These are phyloP conservation scores for Probaryconus sp. DNA, from an alignment of 1,140 invertebrate genomes.

Conservation along the genomic window DNA sequence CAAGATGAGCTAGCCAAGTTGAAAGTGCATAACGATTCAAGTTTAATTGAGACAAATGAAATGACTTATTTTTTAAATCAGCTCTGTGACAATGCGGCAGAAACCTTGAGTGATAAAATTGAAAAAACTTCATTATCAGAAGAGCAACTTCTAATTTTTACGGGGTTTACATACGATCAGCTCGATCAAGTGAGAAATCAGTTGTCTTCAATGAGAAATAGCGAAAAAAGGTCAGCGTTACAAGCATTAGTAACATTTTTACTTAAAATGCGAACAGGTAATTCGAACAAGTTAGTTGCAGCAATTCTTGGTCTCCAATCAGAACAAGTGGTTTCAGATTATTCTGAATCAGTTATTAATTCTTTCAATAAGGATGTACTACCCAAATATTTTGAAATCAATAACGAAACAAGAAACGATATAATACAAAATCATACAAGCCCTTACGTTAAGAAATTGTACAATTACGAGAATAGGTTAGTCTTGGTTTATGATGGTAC, in stretches of 20 bases:
- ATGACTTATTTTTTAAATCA: constrained; percentile 10
- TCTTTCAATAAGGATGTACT: constrained; percentile 20
- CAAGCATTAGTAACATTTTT: constrained; percentile 20
- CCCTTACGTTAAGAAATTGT: constrained; percentile 9
- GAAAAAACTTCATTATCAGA: constrained; percentile 16
- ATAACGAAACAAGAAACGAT: not conserved
- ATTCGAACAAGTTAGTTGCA: constrained; percentile 1
- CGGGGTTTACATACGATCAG: constrained; percentile 5
- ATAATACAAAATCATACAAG: constrained; percentile 14
- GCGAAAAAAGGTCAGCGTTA: not conserved
- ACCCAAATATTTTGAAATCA: constrained; percentile 1
- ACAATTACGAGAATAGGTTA: constrained; percentile 6
- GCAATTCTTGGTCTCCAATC: constrained; percentile 5
- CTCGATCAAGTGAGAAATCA: constrained; percentile 4
- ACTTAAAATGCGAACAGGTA: constrained; percentile 4
- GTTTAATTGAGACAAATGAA: constrained; percentile 14
- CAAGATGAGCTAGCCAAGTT: constrained; percentile 3
- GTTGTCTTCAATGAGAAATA: constrained; percentile 15
- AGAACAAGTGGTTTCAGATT: constrained; percentile 16
- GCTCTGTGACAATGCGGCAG: constrained; percentile 1
- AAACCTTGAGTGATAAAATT: constrained; percentile 5
- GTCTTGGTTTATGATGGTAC: constrained; percentile 32
- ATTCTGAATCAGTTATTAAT: constrained; percentile 10
- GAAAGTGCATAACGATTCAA: constrained; percentile 1
- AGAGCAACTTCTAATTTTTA: constrained; percentile 6